Conservation (phyloP, 2,797 vertebrate genomes). For the Zalophus californianus region DNA sequence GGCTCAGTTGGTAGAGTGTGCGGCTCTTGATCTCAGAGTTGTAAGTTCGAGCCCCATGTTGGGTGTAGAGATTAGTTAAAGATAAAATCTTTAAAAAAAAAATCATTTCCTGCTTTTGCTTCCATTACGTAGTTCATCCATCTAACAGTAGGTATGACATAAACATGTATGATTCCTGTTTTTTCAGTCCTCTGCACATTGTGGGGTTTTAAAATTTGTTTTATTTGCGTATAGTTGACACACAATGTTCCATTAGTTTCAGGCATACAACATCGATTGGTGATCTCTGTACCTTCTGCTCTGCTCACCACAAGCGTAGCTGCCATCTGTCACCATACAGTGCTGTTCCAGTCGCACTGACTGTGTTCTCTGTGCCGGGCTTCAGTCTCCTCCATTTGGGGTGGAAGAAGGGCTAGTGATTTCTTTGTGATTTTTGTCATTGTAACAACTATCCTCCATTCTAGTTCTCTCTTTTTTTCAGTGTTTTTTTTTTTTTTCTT, state of each 20-base stretch:
- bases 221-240: neutral
- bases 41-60: neutral
- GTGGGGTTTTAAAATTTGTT: neutral
- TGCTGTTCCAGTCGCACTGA: neutral
- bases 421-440: constrained; percentile 37
- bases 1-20: neutral
- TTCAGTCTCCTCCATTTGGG: neutral
- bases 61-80: neutral
- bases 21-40: neutral
- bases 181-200: neutral
- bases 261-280: neutral
- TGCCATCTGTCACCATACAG: neutral
- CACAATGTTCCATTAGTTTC: neutral
- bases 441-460: neutral
- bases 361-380: neutral
- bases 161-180: neutral
- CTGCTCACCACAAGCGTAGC: neutral
- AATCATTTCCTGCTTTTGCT: neutral
- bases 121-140: neutral
- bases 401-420: neutral
- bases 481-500: neutral
- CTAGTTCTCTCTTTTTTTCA: constrained; percentile 3
- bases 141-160: neutral
- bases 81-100: neutral
- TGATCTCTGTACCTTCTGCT: neutral